These are phyloP conservation scores for Hypercompe scribonia DNA, from an alignment of 2,888 invertebrate genomes.

Conservation along the genomic window DNA sequence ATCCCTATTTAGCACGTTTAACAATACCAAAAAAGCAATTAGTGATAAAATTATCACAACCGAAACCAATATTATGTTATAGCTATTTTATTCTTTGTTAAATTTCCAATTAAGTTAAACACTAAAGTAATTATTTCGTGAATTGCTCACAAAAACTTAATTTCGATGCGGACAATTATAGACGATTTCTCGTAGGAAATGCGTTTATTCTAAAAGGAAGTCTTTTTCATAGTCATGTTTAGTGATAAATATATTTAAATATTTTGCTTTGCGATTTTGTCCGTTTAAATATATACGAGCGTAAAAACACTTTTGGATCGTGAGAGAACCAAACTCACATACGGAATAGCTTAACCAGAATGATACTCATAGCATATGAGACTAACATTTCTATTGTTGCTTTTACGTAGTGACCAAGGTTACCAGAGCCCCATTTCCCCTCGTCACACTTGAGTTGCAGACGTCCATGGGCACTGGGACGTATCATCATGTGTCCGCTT, in stretches of 20 bases:
- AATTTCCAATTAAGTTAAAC: neutral
- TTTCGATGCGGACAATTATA: neutral
- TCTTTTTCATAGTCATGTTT: constrained; percentile 24
- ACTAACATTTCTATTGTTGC: too few species aligned
- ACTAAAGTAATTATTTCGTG: neutral
- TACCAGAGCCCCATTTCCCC: neutral
- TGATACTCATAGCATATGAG: neutral
- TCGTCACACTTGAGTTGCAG: too few species aligned
- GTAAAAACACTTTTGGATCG: neutral
- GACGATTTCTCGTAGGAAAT: constrained; percentile 20
- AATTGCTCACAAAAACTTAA: neutral
- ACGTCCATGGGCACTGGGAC: too few species aligned
- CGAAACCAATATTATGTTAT: neutral
- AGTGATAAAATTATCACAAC: constrained; percentile 2
- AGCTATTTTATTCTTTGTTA: neutral
- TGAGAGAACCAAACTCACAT: neutral
- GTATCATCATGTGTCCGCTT: too few species aligned
- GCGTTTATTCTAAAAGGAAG: constrained; percentile 36
- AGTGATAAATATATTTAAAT: neutral
- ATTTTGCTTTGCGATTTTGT: neutral
- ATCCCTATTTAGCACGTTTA: neutral
- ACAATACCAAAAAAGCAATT: neutral
- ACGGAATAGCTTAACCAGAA: too few species aligned
- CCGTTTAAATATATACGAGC: neutral
- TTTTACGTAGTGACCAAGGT: neutral